phyloP scores from a whole-genome alignment of 1,140 invertebrate genomes.

The Scaptomyza pallida region DNA sequence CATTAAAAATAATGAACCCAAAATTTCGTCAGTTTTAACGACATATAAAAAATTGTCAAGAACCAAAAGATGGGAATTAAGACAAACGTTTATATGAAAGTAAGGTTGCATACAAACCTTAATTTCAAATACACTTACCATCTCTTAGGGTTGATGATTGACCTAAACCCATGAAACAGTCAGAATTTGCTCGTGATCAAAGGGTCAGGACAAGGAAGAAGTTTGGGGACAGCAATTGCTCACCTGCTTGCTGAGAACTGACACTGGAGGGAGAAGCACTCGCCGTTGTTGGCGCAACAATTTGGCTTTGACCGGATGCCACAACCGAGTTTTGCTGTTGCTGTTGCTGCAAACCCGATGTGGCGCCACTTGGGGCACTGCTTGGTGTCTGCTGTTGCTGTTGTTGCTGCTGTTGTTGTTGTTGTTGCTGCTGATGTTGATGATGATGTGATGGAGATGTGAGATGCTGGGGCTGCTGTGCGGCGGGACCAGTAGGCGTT shows the following conservation, averaged over 20 bases:
- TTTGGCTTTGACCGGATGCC: slow-evolving; percentile 79
- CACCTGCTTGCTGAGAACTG: slow-evolving; percentile 84
- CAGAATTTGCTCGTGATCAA: too few relatives aligned
- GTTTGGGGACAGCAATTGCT: slow-evolving; percentile 33
- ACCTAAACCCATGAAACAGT: too few relatives aligned
- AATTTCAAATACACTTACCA: too few relatives aligned
- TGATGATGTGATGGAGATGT: slow-evolving; percentile 71
- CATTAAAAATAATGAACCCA: too few relatives aligned
- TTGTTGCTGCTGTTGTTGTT: slow-evolving; percentile 52
- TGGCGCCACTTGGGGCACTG: slow-evolving; percentile 66
- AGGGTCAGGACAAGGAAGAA: too few relatives aligned
- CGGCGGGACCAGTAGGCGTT: slow-evolving; percentile 64
- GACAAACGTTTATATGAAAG: too few relatives aligned
- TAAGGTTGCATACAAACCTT: too few relatives aligned
- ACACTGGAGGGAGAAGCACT: slow-evolving; percentile 84
- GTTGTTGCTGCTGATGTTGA: slow-evolving; percentile 33
- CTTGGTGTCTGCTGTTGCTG: slow-evolving; percentile 69
- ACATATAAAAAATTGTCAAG: too few relatives aligned
- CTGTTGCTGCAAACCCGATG: slow-evolving; percentile 70
- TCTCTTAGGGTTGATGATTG: too few relatives aligned
- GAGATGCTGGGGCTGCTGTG: slow-evolving; percentile 73
- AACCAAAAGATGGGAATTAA: too few relatives aligned
- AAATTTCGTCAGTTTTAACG: too few relatives aligned
- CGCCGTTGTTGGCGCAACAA: slow-evolving; percentile 83
- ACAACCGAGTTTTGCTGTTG: slow-evolving; percentile 80